Percentiles rank a stretch among this genome's conserved stretches.
These are phyloP conservation scores for Pithys albifrons DNA, from an alignment of 2,113 vertebrate species.

Conservation along the genomic window DNA sequence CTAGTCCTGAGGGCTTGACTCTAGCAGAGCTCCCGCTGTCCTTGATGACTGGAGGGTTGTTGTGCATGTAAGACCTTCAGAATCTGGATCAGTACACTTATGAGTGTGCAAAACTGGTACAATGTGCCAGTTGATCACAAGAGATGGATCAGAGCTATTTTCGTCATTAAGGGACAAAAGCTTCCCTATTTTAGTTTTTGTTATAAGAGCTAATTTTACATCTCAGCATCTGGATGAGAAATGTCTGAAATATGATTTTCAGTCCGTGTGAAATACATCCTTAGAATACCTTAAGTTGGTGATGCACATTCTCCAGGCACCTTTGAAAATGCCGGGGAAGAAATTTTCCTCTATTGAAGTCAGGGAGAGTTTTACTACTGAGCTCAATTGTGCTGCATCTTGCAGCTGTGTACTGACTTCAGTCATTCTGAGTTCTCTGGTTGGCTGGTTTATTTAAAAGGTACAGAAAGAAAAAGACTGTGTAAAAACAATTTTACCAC, in stretches of 20 bases:
- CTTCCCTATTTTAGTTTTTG: constrained; percentile 29
- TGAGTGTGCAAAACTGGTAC: not conserved
- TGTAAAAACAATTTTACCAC: not conserved
- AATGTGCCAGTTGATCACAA: not conserved
- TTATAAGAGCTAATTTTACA: constrained; percentile 9
- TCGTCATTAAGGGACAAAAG: not conserved
- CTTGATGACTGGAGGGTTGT: not conserved
- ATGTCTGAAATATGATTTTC: not conserved
- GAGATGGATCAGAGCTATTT: not conserved
- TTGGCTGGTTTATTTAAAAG: constrained; percentile 7
- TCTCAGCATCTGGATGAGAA: not conserved
- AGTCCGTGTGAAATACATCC: not conserved
- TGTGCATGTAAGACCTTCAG: not conserved
- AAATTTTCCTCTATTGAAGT: constrained; percentile 17
- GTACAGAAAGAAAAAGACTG: not conserved
- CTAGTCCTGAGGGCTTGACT: not conserved
- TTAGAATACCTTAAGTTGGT: constrained; percentile 27
- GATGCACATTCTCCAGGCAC: constrained; percentile 9
- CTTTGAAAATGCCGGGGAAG: constrained; percentile 18
- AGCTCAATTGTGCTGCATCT: not conserved
- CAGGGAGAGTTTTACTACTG: not conserved
- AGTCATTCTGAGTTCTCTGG: not conserved
- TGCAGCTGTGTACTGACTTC: constrained; percentile 11
- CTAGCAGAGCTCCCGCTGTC: not conserved
- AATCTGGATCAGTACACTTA: constrained; percentile 2